These are phyloP conservation scores for Rotaria magnacalcarata DNA, from an alignment of 2,888 invertebrate genomes.

Conservation along the genomic window DNA sequence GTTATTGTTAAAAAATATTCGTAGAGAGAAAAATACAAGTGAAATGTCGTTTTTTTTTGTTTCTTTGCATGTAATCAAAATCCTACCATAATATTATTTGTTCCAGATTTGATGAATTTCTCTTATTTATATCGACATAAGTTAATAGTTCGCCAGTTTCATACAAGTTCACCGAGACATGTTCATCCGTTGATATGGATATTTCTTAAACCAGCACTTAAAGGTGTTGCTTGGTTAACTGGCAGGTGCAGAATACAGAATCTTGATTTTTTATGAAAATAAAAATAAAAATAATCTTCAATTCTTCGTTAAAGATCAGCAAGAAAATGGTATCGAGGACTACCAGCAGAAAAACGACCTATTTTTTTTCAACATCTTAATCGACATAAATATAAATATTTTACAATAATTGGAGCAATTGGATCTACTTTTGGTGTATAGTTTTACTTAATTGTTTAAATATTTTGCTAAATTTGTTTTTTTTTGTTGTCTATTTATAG, in stretches of 20 bases:
- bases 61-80: neutral
- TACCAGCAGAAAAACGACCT: neutral
- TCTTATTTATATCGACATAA: neutral
- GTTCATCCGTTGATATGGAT: neutral
- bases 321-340: conserved; percentile 7
- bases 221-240: conserved; percentile 21
- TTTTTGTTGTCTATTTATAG: neutral
- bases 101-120: neutral
- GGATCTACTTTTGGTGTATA: neutral
- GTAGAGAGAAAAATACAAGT: neutral
- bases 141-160: neutral
- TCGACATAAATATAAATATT: neutral
- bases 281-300: neutral
- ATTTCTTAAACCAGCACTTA: neutral
- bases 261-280: neutral
- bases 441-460: neutral
- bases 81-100: neutral
- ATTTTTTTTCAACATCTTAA: neutral
- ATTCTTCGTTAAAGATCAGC: neutral
- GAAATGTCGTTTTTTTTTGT: neutral
- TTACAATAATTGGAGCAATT: neutral
- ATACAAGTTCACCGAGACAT: conserved; percentile 6
- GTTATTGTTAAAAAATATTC: neutral
- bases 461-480: neutral
- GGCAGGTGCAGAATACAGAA: neutral